These are phyloP conservation scores for Lepidostoma basale DNA, from an alignment of 1,140 invertebrate species.

Conservation along the genomic window DNA sequence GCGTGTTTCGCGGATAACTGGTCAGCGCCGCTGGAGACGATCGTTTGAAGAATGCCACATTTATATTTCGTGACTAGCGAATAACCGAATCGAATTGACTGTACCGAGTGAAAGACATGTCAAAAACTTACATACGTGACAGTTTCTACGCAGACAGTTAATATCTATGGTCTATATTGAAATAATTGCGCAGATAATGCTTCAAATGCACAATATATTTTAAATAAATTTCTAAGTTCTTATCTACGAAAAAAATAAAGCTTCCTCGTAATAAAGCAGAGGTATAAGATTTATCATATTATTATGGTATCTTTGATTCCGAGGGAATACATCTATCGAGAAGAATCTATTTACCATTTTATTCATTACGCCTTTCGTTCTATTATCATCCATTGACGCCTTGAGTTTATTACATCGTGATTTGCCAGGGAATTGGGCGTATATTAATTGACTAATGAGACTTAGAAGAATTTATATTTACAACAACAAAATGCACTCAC, in stretches of 20 bases:
- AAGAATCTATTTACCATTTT: too few relatives aligned
- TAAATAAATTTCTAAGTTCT: too few relatives aligned
- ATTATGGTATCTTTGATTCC: not conserved
- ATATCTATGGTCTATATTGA: not conserved
- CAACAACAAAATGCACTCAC: too few relatives aligned
- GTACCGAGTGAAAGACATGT: too few relatives aligned
- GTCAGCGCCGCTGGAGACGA: not conserved
- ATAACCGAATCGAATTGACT: not conserved
- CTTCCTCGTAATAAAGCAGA: too few relatives aligned
- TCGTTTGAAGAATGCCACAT: not conserved
- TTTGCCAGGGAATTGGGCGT: too few relatives aligned
- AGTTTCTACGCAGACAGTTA: slow-evolving; percentile 3
- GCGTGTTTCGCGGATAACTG: not conserved
- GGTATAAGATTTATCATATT: not conserved
- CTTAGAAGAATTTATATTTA: too few relatives aligned
- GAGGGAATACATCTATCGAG: not conserved
- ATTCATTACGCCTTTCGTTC: too few relatives aligned
- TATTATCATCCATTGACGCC: too few relatives aligned
- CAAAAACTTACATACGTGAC: slow-evolving; percentile 2
- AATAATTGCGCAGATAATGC: not conserved
- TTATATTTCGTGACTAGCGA: not conserved
- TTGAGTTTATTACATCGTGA: too few relatives aligned
- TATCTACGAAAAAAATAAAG: too few relatives aligned
- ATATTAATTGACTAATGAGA: too few relatives aligned
- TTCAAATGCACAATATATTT: not conserved